These are phyloP conservation scores for Loripinus fragilis DNA, from an alignment of 2,888 invertebrate genomes.

Conservation along the genomic window DNA sequence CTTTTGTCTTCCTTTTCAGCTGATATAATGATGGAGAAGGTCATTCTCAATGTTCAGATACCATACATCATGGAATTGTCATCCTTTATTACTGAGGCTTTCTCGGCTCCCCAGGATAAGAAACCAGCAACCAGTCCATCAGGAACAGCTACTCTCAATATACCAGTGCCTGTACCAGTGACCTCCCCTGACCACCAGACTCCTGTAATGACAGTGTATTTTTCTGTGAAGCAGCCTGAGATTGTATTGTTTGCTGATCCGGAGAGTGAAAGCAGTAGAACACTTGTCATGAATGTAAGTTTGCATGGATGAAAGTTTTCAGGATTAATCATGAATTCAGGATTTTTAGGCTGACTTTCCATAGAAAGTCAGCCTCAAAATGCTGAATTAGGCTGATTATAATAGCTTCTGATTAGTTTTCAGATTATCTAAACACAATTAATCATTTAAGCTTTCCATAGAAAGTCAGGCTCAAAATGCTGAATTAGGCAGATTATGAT, in stretches of 20 bases:
- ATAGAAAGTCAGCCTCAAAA: too few species aligned
- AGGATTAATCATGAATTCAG: too few species aligned
- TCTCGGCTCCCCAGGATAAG: conserved; percentile 38
- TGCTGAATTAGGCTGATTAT: too few species aligned
- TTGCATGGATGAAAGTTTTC: too few species aligned
- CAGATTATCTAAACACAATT: too few species aligned
- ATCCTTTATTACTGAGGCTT: conserved; percentile 87
- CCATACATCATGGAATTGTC: conserved; percentile 88
- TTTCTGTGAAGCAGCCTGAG: conserved; percentile 91
- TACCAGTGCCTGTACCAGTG: conserved; percentile 84
- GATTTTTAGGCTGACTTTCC: too few species aligned
- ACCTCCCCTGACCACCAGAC: conserved; percentile 36
- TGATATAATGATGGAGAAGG: conserved; percentile 90
- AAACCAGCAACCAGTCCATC: conserved; percentile 14
- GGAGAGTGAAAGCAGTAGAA: conserved; percentile 84
- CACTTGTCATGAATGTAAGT: conserved; percentile 87
- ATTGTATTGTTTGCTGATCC: conserved; percentile 88
- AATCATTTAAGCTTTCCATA: too few species aligned
- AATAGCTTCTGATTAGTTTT: too few species aligned
- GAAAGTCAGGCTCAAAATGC: too few species aligned
- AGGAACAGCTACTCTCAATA: conserved; percentile 3
- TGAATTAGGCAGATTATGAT: too few species aligned
- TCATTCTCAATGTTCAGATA: conserved; percentile 89
- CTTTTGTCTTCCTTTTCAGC: conserved; percentile 82
- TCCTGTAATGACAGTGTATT: conserved; percentile 87